These are phyloP conservation scores for Nymphalis polychloros DNA, from an alignment of 2,888 invertebrate genomes.

Conservation along the genomic window DNA sequence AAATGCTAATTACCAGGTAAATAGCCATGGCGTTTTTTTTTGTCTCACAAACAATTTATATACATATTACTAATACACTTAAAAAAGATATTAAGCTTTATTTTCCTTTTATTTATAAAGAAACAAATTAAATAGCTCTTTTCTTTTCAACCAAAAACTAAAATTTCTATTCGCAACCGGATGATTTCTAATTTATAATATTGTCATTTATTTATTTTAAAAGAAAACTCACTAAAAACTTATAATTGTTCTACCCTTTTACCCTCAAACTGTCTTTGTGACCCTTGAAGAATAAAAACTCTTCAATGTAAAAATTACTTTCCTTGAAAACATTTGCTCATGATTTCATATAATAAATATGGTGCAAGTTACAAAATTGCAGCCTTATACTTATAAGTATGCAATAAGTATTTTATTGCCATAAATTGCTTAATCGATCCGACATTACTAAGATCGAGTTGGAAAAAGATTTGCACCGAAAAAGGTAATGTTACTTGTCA, in stretches of 20 bases:
- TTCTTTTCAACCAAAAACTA: too few species aligned
- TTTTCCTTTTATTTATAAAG: too few species aligned
- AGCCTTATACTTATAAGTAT: constrained; percentile 6
- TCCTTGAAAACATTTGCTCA: background rate
- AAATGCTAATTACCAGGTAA: too few species aligned
- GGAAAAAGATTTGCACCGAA: constrained; percentile 26
- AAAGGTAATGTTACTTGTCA: constrained; percentile 32
- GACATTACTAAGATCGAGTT: constrained; percentile 19
- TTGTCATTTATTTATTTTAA: background rate
- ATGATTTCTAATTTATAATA: too few species aligned
- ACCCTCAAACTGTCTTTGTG: background rate
- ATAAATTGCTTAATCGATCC: constrained; percentile 22
- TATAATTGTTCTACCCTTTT: background rate
- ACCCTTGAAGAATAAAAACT: too few species aligned
- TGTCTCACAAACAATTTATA: too few species aligned
- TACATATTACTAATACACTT: too few species aligned
- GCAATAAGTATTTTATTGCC: constrained; percentile 14
- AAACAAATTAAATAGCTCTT: too few species aligned
- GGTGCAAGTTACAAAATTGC: constrained; percentile 16
- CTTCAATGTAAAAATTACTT: too few species aligned
- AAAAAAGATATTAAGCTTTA: too few species aligned
- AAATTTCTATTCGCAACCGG: too few species aligned
- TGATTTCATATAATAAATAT: background rate
- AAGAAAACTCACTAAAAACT: background rate
- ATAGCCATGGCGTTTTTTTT: too few species aligned